Percentiles rank a stretch among this genome's conserved stretches.
Evolutionary conservation across 1,140 invertebrate genomes (phyloP).

Genomic region (Pseudomyrmex pallidus): DNA sequence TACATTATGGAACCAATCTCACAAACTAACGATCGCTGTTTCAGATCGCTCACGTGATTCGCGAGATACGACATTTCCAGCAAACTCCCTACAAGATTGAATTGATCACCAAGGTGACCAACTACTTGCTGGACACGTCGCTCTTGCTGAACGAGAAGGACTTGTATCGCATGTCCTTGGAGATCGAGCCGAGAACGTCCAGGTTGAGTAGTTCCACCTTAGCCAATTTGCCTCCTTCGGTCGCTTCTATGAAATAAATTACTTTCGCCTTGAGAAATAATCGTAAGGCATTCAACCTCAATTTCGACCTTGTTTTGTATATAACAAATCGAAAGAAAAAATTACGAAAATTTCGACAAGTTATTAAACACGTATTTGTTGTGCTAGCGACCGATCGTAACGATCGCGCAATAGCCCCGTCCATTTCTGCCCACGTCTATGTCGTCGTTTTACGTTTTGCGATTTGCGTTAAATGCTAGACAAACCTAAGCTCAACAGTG

Average conservation of each 20-base stretch:
- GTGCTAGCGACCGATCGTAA: slow-evolving; percentile 6
- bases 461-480: slow-evolving; percentile 25
- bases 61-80: slow-evolving; percentile 96
- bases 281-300: not conserved
- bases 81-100: slow-evolving; percentile 97
- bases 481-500: slow-evolving; percentile 11
- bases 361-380: slow-evolving; percentile 3
- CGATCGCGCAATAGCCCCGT: slow-evolving; percentile 65
- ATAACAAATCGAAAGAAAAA: not conserved
- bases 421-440: slow-evolving; percentile 67
- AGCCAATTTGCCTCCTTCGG: slow-evolving; percentile 73
- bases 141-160: slow-evolving; percentile 93
- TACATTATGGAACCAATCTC: not conserved
- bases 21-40: slow-evolving; percentile 73
- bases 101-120: slow-evolving; percentile 91
- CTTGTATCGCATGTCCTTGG: slow-evolving; percentile 92
- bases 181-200: slow-evolving; percentile 92
- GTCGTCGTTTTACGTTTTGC: slow-evolving; percentile 26
- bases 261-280: not conserved
- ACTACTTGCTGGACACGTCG: slow-evolving; percentile 92
- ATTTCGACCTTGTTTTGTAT: not conserved
- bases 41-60: slow-evolving; percentile 96
- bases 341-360: not conserved
- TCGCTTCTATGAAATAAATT: slow-evolving; percentile 66
- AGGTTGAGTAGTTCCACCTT: slow-evolving; percentile 85